Conservation (phyloP, 92 coral and sea anemone genomes). For the Phenganax stokvisi region DNA sequence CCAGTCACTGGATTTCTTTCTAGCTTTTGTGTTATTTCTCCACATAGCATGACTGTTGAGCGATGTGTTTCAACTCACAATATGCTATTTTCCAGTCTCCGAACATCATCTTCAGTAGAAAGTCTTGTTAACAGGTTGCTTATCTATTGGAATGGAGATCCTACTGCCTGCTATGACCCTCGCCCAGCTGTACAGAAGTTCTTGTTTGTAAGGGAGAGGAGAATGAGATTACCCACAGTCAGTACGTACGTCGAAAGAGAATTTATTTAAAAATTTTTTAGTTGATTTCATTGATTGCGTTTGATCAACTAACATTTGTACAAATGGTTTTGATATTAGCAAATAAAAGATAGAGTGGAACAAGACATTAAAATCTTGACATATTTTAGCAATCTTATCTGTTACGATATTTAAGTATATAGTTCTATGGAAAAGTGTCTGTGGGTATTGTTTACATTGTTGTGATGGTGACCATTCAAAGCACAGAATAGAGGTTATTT, state of each 20-base stretch:
- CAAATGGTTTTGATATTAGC: too few relatives aligned
- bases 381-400: too few relatives aligned
- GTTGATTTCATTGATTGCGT: background rate
- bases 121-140: slow-evolving; percentile 11
- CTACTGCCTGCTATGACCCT: slow-evolving; percentile 18
- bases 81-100: slow-evolving; percentile 10
- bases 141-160: slow-evolving; percentile 19
- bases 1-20: background rate
- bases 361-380: too few relatives aligned
- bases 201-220: background rate
- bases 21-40: slow-evolving; percentile 10
- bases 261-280: slow-evolving; percentile 13
- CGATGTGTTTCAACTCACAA: slow-evolving; percentile 22
- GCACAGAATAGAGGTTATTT: too few relatives aligned
- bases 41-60: slow-evolving; percentile 29
- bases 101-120: slow-evolving; percentile 7
- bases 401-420: too few relatives aligned
- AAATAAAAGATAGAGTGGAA: too few relatives aligned
- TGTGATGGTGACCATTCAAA: too few relatives aligned
- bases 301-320: too few relatives aligned
- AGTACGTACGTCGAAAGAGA: slow-evolving; percentile 21
- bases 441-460: too few relatives aligned
- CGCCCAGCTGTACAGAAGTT: slow-evolving; percentile 16
- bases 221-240: slow-evolving; percentile 11
- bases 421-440: too few relatives aligned